Conservation (phyloP, 2,797 vertebrate genomes). For the Myotis myotis region DNA sequence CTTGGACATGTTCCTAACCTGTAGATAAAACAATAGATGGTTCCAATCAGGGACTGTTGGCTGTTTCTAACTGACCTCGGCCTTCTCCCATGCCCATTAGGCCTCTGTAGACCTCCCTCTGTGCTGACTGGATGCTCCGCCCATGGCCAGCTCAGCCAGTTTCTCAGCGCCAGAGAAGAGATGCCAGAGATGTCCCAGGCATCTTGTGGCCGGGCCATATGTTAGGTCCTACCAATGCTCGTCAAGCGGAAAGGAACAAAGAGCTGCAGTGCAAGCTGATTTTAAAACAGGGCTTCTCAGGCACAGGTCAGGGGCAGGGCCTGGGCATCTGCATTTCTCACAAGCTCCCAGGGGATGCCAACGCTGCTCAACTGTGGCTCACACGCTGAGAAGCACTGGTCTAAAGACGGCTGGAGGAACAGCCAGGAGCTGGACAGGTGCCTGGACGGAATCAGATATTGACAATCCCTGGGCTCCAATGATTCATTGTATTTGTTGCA, state of each 20-base stretch:
- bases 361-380: not conserved
- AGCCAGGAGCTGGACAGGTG: not conserved
- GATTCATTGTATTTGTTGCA: not conserved
- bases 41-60: not conserved
- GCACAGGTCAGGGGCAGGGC: not conserved
- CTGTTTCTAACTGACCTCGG: conserved; percentile 9
- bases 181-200: not conserved
- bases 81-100: not conserved
- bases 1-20: conserved; percentile 50
- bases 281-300: not conserved
- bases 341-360: not conserved
- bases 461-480: not conserved
- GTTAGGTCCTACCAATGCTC: too few species aligned
- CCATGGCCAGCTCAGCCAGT: not conserved
- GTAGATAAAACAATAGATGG: conserved; percentile 9
- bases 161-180: not conserved
- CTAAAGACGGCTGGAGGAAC: not conserved
- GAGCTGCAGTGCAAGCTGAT: not conserved
- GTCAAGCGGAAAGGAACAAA: not conserved
- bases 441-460: not conserved
- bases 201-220: not conserved
- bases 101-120: not conserved
- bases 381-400: not conserved
- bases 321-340: not conserved
- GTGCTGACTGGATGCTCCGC: not conserved